A percentile compares a stretch with the other conserved stretches of the same genome.
phyloP scores from a whole-genome alignment of 2,888 invertebrate genomes.

The Volucella inflata region DNA sequence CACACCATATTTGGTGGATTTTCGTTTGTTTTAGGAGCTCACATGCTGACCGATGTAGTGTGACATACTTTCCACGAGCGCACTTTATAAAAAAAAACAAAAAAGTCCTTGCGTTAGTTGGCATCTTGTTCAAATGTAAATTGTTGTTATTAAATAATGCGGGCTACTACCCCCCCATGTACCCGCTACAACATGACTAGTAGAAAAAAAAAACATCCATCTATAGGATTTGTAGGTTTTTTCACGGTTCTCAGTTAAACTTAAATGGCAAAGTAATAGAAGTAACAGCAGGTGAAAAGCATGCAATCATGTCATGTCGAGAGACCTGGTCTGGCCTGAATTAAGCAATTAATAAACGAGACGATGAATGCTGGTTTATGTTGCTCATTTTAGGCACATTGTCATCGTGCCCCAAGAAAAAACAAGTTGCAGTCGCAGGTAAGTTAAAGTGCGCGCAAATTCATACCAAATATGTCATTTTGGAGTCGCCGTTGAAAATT shows the following conservation, averaged over 20 bases:
- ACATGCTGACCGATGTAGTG: constrained; percentile 46
- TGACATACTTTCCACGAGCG: constrained; percentile 75
- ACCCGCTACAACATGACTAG: constrained; percentile 7
- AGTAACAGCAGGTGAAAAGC: constrained; percentile 58
- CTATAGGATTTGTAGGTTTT: constrained; percentile 45
- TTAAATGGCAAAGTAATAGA: constrained; percentile 12
- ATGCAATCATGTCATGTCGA: constrained; percentile 61
- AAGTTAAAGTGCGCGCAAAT: constrained; percentile 13
- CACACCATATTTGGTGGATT: constrained; percentile 63
- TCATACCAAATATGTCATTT: constrained; percentile 60
- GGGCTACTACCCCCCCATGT: neutral
- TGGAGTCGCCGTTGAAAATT: constrained; percentile 48
- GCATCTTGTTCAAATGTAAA: constrained; percentile 69
- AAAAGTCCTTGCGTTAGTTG: constrained; percentile 75
- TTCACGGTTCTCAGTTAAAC: constrained; percentile 58
- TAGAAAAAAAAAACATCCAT: constrained; percentile 8
- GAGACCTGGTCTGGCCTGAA: constrained; percentile 38
- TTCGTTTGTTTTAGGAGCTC: constrained; percentile 40
- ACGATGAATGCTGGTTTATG: constrained; percentile 44
- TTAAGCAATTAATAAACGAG: constrained; percentile 68
- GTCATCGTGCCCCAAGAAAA: constrained; percentile 30
- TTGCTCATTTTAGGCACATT: constrained; percentile 14
- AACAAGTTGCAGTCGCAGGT: constrained; percentile 36
- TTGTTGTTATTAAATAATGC: constrained; percentile 70
- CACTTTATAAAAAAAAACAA: constrained; percentile 4